A percentile compares a stretch with the other conserved stretches of the same genome.
Conservation (phyloP, 2,888 invertebrate genomes). For the Aricia artaxerxes region DNA sequence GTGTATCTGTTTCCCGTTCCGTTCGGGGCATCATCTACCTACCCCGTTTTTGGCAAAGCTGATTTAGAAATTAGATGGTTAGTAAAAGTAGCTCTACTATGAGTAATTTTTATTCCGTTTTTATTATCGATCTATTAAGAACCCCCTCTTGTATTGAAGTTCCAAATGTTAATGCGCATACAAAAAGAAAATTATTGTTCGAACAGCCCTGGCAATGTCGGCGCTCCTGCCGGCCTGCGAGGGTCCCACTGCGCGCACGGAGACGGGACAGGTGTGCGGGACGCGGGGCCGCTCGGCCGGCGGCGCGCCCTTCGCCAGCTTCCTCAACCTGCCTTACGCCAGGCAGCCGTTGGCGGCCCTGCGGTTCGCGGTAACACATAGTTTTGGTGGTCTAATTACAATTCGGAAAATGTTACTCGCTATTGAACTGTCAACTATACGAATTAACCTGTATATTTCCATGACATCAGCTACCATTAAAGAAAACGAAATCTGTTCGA, state of each 20-base stretch:
- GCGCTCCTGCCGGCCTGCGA: conserved; percentile 39
- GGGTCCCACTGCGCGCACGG: conserved; percentile 47
- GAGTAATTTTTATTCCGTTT: no score
- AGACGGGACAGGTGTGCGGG: conserved; percentile 63
- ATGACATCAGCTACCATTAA: not conserved
- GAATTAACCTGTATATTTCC: not conserved
- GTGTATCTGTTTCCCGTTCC: no score
- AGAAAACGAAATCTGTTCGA: not conserved
- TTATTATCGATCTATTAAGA: no score
- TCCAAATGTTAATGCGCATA: no score
- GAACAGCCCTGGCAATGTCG: not conserved
- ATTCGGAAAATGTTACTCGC: not conserved
- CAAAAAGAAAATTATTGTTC: not conserved
- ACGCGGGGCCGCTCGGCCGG: conserved; percentile 46
- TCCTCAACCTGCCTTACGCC: conserved; percentile 71
- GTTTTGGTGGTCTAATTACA: no score
- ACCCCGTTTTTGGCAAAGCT: no score
- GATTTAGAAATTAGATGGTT: no score
- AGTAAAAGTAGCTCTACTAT: no score
- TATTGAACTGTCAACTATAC: not conserved
- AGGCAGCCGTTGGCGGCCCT: conserved; percentile 62
- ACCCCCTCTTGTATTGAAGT: no score
- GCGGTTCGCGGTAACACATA: conserved; percentile 57
- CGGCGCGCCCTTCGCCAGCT: conserved; percentile 58
- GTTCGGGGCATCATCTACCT: no score